Conservation (phyloP, 2,113 vertebrate genomes). For the Macrotus californicus region DNA sequence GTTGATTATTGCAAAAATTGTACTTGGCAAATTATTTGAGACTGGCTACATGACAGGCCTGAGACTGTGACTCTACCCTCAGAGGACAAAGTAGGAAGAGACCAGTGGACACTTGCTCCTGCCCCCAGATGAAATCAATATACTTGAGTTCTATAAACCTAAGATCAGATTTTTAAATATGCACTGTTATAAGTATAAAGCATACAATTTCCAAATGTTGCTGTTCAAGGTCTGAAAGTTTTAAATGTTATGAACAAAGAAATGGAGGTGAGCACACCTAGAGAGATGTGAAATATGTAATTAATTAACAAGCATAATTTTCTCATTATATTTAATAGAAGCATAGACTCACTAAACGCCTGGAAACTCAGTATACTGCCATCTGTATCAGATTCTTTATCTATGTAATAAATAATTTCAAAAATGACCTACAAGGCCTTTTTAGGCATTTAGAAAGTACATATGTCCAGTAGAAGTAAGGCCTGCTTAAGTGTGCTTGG, state of each 20-base stretch:
- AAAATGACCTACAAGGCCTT: not conserved
- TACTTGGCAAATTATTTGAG: not conserved
- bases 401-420: not conserved
- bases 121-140: not conserved
- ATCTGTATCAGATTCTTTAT: not conserved
- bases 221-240: not conserved
- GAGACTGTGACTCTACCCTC: not conserved
- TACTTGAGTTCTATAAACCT: not conserved
- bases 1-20: not conserved
- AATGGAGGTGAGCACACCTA: not conserved
- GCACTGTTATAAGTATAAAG: not conserved
- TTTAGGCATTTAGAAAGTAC: not conserved
- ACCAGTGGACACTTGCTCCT: not conserved
- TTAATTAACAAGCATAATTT: not conserved
- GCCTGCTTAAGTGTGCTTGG: too few relatives aligned
- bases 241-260: slow-evolving; percentile 1
- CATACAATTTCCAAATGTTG: not conserved
- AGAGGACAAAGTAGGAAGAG: not conserved
- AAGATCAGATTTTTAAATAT: not conserved
- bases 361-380: not conserved
- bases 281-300: not conserved
- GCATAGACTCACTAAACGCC: not conserved
- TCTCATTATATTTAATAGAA: not conserved
- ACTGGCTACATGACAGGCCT: not conserved
- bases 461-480: too few relatives aligned